phyloP scores from a whole-genome alignment of 2,113 vertebrate genomes.

The Donacobius atricapilla region DNA sequence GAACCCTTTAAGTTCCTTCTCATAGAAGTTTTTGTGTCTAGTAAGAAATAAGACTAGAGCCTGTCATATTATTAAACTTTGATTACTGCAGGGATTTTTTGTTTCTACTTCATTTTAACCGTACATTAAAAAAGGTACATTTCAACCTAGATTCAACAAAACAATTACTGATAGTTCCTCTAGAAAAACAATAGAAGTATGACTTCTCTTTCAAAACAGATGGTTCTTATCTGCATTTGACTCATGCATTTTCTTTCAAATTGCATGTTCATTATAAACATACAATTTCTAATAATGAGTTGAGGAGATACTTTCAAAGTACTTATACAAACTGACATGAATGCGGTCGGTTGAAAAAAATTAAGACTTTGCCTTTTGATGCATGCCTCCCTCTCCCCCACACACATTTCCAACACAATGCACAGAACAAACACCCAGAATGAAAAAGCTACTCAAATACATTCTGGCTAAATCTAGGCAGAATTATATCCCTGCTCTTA shows the following conservation, averaged over 20 bases:
- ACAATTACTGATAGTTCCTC: neutral
- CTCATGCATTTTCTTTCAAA: neutral
- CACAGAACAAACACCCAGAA: neutral
- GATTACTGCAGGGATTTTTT: neutral
- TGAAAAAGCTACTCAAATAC: neutral
- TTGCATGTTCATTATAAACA: neutral
- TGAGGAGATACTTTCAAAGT: neutral
- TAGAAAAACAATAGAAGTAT: neutral
- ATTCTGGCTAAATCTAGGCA: neutral
- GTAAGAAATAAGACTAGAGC: neutral
- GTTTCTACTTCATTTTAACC: neutral
- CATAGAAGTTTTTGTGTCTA: neutral
- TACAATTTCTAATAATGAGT: neutral
- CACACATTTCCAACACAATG: neutral
- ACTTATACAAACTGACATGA: neutral
- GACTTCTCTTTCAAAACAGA: neutral
- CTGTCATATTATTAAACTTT: neutral
- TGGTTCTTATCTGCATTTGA: neutral
- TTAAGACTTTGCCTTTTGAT: neutral
- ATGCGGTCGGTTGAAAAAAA: neutral
- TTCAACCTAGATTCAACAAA: slow-evolving; percentile 2
- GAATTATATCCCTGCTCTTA: neutral
- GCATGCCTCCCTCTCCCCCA: neutral
- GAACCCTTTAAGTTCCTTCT: neutral
- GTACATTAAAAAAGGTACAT: neutral